Evolutionary conservation across 1,140 invertebrate genomes (phyloP).

Genomic region (Zeugodacus cucurbitae): DNA sequence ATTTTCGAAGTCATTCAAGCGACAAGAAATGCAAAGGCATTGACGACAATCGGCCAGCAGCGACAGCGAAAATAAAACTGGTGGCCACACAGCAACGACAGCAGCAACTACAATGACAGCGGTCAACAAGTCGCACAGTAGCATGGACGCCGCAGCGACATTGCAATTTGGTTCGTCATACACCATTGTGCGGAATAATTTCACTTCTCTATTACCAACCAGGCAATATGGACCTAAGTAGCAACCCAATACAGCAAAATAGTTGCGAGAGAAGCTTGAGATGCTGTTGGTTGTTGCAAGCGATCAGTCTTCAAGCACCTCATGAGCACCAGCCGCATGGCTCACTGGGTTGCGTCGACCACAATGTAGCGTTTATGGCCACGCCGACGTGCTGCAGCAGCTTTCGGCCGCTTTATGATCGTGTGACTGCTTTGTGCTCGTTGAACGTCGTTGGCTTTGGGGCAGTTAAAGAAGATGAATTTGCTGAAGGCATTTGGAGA

Average conservation of each 20-base stretch:
- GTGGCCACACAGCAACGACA: background rate
- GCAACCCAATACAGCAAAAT: background rate
- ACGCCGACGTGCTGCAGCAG: background rate
- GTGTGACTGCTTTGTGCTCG: background rate
- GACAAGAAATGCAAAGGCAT: slow-evolving; percentile 14
- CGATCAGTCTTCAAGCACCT: too few relatives aligned
- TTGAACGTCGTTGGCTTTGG: background rate
- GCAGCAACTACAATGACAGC: background rate
- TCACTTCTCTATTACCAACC: background rate
- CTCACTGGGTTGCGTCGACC: background rate
- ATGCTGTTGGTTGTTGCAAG: too few relatives aligned
- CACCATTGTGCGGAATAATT: slow-evolving; percentile 46
- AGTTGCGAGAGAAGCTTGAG: too few relatives aligned
- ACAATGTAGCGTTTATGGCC: background rate
- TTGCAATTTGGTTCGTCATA: slow-evolving; percentile 44
- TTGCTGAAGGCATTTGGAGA: background rate
- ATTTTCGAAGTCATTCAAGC: slow-evolving; percentile 37
- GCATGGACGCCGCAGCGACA: background rate
- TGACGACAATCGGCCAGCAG: slow-evolving; percentile 19
- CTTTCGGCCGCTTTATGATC: background rate
- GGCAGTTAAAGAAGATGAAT: slow-evolving; percentile 18
- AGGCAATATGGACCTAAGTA: background rate
- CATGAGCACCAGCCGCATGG: background rate
- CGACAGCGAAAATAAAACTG: background rate
- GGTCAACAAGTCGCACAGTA: background rate